Evolutionary conservation across 2,888 invertebrate species (phyloP), one percentile per base, ranked within the genome.

Genomic region (Lepidochrysops patricia): DNA sequence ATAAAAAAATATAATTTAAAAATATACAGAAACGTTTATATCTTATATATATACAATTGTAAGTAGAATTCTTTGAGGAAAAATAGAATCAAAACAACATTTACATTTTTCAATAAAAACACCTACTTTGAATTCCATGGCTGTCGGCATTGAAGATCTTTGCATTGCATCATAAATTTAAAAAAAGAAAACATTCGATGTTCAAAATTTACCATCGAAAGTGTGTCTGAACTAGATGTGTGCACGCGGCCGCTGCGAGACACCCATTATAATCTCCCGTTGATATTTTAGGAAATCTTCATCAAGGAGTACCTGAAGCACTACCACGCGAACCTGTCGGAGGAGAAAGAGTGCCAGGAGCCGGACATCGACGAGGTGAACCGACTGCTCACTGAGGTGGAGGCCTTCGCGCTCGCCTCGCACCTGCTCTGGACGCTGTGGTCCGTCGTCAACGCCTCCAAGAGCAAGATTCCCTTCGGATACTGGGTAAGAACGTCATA

Each of bases 371-470:
- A 92, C 29, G 91, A 91, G 54, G 90, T 94, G 25, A 90, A 92
- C 65, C 87, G 89, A 19, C 79, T 97, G 2, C 84, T 96, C 61
- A 76, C 89, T 26, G 98, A 99, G 82, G 93, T 97, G 32, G 92
- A 94, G 63, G 91, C 95, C 0, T 98, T 97, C 77, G 93, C 95
- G 0, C 86, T 98, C 63, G 96, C 94, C 26, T 96, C 97, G 54
- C 97, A 99, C 79, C 92, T 98, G 62, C 95, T 98, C 77, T 99
- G 99, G 99, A 92, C 93, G 0, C 90, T 98, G 0, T 99, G 99
- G 99, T 93, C 95, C 1, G 91, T 97, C 32, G 94, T 97, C 12
- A 97, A 97, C 79, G 96, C 96, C 0, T 93, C 94, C 63, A 94
- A 93, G 56, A 96, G 97, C 1, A 93, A 95, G 74, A 98, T 98